Conservation (phyloP, 2,113 vertebrate genomes). For the Siphamia tubifer region DNA sequence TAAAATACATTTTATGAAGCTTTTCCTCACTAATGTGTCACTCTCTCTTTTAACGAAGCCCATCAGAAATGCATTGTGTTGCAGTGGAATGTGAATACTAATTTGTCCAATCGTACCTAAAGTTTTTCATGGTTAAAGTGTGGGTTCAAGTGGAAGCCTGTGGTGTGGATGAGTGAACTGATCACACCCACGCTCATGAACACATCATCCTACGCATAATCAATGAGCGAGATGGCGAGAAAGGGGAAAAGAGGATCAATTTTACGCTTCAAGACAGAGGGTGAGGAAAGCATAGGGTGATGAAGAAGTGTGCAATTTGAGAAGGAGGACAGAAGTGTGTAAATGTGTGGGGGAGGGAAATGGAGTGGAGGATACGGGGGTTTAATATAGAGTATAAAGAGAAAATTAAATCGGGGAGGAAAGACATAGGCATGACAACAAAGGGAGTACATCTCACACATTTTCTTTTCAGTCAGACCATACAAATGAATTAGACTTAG, state of each 20-base stretch:
- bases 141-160: conserved; percentile 7
- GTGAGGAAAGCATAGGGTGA: conserved; percentile 4
- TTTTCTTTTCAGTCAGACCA: not conserved
- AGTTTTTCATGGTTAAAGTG: not conserved
- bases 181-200: not conserved
- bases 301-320: conserved; percentile 19
- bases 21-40: not conserved
- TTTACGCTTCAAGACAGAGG: conserved; percentile 40
- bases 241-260: conserved; percentile 17
- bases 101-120: not conserved
- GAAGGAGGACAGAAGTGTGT: conserved; percentile 1
- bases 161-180: too few relatives aligned
- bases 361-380: not conserved
- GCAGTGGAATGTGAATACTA: not conserved
- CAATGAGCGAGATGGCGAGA: not conserved
- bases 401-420: not conserved
- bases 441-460: not conserved
- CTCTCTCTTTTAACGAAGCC: not conserved
- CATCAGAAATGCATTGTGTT: conserved; percentile 6
- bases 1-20: too few relatives aligned
- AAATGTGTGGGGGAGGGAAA: not conserved
- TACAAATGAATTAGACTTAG: not conserved
- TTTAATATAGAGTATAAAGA: conserved; percentile 11
- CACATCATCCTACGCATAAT: not conserved
- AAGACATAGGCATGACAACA: not conserved